These are phyloP conservation scores for Macrobrachium rosenbergii DNA, from an alignment of 1,140 invertebrate species.

Conservation along the genomic window DNA sequence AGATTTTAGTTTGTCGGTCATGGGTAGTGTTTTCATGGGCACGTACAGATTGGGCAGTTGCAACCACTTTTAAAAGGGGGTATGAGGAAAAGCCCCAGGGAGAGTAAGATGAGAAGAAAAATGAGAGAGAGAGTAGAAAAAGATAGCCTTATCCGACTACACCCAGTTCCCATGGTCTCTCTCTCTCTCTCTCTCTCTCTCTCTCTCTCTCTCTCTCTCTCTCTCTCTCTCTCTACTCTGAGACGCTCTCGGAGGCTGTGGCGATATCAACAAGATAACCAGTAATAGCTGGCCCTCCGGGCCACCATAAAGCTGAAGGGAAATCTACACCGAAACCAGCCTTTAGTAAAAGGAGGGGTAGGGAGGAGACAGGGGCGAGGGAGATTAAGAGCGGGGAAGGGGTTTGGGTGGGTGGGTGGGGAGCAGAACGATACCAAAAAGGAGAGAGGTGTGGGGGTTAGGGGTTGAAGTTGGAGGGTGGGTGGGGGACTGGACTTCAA, in stretches of 20 bases:
- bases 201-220: too few relatives aligned
- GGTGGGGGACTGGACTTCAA: background rate
- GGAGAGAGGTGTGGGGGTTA: background rate
- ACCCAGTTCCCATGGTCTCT: conserved; percentile 6
- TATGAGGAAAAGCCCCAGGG: too few relatives aligned
- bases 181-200: too few relatives aligned
- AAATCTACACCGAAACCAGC: conserved; percentile 21
- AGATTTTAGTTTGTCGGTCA: too few relatives aligned
- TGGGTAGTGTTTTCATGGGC: too few relatives aligned
- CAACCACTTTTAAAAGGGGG: too few relatives aligned
- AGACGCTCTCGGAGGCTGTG: background rate
- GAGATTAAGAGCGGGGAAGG: too few relatives aligned
- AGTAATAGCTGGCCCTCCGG: conserved; percentile 8
- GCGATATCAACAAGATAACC: conserved; percentile 16
- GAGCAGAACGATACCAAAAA: background rate
- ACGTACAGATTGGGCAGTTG: too few relatives aligned
- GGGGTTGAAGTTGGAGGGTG: too few relatives aligned
- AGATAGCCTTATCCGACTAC: background rate
- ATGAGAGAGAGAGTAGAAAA: conserved; percentile 34
- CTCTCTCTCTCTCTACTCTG: too few relatives aligned
- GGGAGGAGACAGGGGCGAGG: background rate
- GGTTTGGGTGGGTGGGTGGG: background rate
- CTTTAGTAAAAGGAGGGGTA: background rate
- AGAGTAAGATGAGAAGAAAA: conserved; percentile 17
- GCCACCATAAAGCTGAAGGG: conserved; percentile 6